Conservation (phyloP, 2,113 vertebrate genomes). For the Leiothrix lutea region DNA sequence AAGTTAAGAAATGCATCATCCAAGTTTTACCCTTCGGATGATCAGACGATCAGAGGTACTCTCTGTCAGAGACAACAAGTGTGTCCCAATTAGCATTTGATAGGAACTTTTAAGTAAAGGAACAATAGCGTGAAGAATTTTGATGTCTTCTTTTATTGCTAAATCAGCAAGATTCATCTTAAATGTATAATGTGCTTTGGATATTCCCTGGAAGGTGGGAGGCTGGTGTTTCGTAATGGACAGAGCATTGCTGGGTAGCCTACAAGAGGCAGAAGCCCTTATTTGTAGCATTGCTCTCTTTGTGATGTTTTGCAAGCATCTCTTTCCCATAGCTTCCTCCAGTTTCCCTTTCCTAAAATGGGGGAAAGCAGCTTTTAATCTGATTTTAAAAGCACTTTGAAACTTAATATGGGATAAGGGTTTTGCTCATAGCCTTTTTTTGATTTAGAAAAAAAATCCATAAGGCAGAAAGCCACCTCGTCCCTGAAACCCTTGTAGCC, state of each 20-base stretch:
- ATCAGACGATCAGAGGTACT: neutral
- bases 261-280: neutral
- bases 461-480: neutral
- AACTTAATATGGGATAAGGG: neutral
- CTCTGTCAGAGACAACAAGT: neutral
- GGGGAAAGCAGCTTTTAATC: neutral
- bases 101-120: neutral
- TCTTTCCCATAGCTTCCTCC: neutral
- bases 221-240: neutral
- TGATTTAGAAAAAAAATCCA: neutral
- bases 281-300: neutral
- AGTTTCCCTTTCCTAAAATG: neutral
- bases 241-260: neutral
- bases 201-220: neutral
- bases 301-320: neutral
- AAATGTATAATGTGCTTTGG: neutral
- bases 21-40: neutral
- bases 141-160: neutral
- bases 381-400: neutral
- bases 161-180: neutral
- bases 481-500: neutral
- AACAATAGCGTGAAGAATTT: neutral
- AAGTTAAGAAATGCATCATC: neutral
- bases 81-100: neutral
- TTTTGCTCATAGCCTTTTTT: neutral